A percentile compares a stretch with the other conserved stretches of the same genome.
These are phyloP conservation scores for Holocentrus rufus DNA, from an alignment of 2,797 vertebrate species.

Conservation along the genomic window DNA sequence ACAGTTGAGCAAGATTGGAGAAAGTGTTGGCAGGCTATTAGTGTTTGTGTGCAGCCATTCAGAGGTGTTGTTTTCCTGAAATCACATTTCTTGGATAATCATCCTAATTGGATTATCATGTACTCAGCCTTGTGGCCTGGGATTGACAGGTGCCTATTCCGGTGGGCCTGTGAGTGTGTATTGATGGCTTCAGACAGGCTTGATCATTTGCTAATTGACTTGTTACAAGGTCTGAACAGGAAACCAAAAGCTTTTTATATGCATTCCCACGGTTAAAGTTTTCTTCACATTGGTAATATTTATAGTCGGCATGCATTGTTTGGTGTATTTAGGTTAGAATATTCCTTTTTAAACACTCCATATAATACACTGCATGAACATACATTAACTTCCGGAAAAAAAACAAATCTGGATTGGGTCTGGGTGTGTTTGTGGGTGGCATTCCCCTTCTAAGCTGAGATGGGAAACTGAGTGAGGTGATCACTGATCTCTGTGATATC, in stretches of 20 bases:
- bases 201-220: neutral
- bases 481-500: constrained; percentile 1
- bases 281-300: no score
- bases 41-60: neutral
- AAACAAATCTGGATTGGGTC: constrained; percentile 5
- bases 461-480: constrained; percentile 4
- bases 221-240: no score
- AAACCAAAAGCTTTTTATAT: no score
- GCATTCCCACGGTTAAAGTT: no score
- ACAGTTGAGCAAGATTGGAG: no score
- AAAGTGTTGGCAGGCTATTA: no score
- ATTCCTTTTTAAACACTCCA: neutral
- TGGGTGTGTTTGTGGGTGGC: constrained; percentile 25
- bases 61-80: constrained; percentile 1
- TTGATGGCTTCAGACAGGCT: neutral
- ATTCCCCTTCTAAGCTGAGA: constrained; percentile 15
- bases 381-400: neutral
- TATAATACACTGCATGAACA: neutral
- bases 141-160: constrained; percentile 9
- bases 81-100: constrained; percentile 20
- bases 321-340: neutral
- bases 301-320: neutral
- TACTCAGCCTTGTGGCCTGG: neutral
- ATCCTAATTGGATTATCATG: constrained; percentile 36
- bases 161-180: neutral